A percentile compares a stretch with the other conserved stretches of the same genome.
Evolutionary conservation across 2,888 invertebrate species (phyloP).

Genomic region (Formica aserva): DNA sequence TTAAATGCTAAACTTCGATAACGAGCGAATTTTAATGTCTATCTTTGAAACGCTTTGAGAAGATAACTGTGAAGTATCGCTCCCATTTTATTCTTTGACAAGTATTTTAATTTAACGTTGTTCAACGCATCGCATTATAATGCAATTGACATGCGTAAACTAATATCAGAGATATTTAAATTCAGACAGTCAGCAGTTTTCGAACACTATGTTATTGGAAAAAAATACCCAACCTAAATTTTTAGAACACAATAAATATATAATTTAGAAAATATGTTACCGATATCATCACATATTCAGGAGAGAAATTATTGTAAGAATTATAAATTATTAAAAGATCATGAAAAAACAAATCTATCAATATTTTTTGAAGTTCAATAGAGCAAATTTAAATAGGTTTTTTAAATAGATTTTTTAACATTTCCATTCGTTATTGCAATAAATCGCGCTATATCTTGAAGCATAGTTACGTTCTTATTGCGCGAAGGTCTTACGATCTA

Average conservation of each 20-base stretch:
- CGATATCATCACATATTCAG: too few relatives aligned
- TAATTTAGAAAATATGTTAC: background rate
- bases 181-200: background rate
- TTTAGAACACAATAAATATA: background rate
- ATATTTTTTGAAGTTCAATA: background rate
- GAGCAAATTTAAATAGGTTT: background rate
- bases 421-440: background rate
- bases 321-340: background rate
- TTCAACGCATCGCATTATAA: slow-evolving; percentile 30
- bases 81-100: slow-evolving; percentile 45
- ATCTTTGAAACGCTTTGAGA: slow-evolving; percentile 34
- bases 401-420: background rate
- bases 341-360: background rate
- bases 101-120: slow-evolving; percentile 49
- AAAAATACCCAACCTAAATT: background rate
- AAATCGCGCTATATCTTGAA: background rate
- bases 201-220: background rate
- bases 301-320: background rate
- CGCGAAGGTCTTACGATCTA: slow-evolving; percentile 1
- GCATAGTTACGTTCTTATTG: slow-evolving; percentile 3
- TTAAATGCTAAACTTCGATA: slow-evolving; percentile 51
- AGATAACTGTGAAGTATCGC: slow-evolving; percentile 45
- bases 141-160: slow-evolving; percentile 17
- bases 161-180: background rate
- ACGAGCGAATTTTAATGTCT: slow-evolving; percentile 54